phyloP scores from a whole-genome alignment of 2,113 vertebrate species.

The Tympanuchus pallidicinctus region DNA sequence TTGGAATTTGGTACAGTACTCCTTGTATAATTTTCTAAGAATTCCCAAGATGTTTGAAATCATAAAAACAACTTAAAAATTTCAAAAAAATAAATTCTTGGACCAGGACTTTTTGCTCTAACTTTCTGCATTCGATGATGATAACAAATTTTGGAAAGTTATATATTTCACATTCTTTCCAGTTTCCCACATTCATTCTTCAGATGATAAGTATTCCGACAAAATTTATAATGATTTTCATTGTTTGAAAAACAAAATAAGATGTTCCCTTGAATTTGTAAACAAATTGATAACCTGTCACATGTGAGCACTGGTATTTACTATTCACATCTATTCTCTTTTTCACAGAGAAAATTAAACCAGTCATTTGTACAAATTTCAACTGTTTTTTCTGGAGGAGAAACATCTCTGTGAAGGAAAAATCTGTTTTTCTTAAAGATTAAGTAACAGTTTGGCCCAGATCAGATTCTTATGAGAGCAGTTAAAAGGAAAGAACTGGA shows the following conservation, averaged over 20 bases:
- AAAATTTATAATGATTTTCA: not conserved
- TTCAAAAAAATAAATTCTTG: not conserved
- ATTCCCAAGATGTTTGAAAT: not conserved
- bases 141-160: not conserved
- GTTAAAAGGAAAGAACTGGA: not conserved
- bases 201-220: not conserved
- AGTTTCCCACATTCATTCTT: not conserved
- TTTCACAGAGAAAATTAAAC: not conserved
- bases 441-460: not conserved
- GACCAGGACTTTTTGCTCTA: not conserved
- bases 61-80: not conserved
- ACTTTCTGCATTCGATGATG: not conserved
- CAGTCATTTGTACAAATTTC: not conserved
- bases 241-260: not conserved
- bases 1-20: slow-evolving; percentile 87
- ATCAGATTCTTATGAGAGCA: not conserved
- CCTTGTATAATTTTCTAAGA: not conserved
- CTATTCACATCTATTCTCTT: not conserved
- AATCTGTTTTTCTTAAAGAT: not conserved
- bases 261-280: not conserved
- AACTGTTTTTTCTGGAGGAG: not conserved
- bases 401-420: not conserved
- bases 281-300: not conserved
- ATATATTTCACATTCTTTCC: not conserved
- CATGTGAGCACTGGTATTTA: not conserved